Base-by-base conservation (phyloP, 2,888 invertebrate genomes). In the Catocala fraxini region DNA sequence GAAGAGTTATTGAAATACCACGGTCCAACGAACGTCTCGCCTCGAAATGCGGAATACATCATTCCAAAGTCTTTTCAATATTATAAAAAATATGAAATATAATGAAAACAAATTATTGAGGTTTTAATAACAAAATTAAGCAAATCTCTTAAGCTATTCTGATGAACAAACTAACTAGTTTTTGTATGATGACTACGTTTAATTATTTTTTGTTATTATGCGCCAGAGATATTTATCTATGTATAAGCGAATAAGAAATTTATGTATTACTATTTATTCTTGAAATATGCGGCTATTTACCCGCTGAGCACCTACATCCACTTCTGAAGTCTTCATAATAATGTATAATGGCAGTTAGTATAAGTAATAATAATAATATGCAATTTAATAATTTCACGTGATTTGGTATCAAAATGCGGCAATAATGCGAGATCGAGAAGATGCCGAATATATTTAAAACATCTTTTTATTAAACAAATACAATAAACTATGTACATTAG, bases 401-500 rank as follows among this genome's bases (percentile, higher is more conserved):
- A 55, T 59, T 53, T 60, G 35, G n/a, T 57, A 57, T 61, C 39
- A 54, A 60, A 62, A 54, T 43, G 47, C 53, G 45, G 39, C 57
- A 51, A 43, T 10, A 52, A 52, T 45, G 41, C 41, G 45, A 62
- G 41, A 68, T 58, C 15, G 46, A 53, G 52, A 47, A 34, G 43
- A 63, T 55, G 51, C 12, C 6, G 15, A 41, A 51, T 51, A 48
- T 51, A 58, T 54, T 45, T 42, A 52, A 58, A 59, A 13, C 56
- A 54, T 49, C 42, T 53, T 59, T 48, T 53, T 25, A 65, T 51
- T 51, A 57, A 73, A 70, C 45, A 61, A 62, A 63, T 71, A 62
- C 15, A 63, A 63, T 65, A 66, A 56, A 65, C 56, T 73, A 73
- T 73, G 41, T 76, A 68, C 71, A 73, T 56, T 65, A 48, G 5